Evolutionary conservation across 1,140 invertebrate genomes (phyloP).

Genomic region (Euschistus heros): DNA sequence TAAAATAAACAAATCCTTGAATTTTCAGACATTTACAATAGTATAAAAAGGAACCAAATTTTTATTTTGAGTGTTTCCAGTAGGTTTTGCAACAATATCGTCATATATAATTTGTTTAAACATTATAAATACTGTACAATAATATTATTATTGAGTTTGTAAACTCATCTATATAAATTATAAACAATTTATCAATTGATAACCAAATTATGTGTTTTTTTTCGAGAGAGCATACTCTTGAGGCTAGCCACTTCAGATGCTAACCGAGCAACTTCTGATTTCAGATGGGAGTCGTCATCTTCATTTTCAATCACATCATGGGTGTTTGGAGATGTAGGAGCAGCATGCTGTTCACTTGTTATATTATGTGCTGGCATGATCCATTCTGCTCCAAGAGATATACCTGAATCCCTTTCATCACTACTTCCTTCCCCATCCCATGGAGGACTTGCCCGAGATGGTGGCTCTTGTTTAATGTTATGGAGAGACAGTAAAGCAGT

Average conservation of each 20-base stretch:
- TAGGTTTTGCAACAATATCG: no score
- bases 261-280: constrained; percentile 72
- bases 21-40: no score
- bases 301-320: constrained; percentile 25
- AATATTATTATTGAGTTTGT: no score
- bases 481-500: constrained; percentile 61
- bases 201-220: constrained; percentile 21
- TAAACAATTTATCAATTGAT: background rate
- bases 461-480: constrained; percentile 73
- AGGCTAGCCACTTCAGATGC: constrained; percentile 86
- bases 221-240: constrained; percentile 44
- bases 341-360: constrained; percentile 29
- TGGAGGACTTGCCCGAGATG: constrained; percentile 55
- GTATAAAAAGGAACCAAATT: no score
- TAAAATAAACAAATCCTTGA: no score
- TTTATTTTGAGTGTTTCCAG: no score
- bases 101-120: no score
- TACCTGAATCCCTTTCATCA: constrained; percentile 78
- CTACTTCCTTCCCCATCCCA: constrained; percentile 76
- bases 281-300: constrained; percentile 49
- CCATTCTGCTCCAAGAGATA: constrained; percentile 67
- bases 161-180: no score
- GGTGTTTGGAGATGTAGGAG: constrained; percentile 22
- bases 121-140: constrained; percentile 15
- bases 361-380: constrained; percentile 45